Base-by-base conservation (phyloP, 2,888 invertebrate genomes). In the Troides aeacus region DNA sequence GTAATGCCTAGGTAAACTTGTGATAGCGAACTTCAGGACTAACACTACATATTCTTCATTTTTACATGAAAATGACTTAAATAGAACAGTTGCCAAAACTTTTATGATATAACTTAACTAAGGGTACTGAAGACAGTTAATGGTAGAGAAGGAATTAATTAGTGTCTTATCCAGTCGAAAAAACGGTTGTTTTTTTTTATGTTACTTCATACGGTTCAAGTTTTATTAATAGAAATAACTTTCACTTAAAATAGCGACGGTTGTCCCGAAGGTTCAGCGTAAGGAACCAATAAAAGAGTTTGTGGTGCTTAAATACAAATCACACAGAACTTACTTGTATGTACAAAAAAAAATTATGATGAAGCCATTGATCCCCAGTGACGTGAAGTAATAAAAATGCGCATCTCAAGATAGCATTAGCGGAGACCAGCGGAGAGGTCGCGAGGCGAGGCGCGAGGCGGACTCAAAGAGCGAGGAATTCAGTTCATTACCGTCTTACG, bases 401-500 rank as follows among this genome's bases (percentile, higher is more conserved):
- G 76, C 76, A 78, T 79, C 77, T 77, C 74, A 76, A 78, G 78
- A 80, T 76, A 77, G 74, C 73, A 74, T 74, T 74, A 73, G 66
- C 66, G 75, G 74, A 72, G 77, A 69, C 72, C 69, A 77, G 75
- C 76, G 74, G 76, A 75, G 76, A 76, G 74, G 75, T 74, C 72
- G 73, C 74, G 76, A 70, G 71, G 74, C 69, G 77, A 78, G 74
- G 77, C 74, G 76, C 71, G 81, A 80, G 75, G 77, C 75, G 76
- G 75, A 78, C 78, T 88, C 86, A 86, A 88, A 89, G 86, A 83
- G 82, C 77, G 79, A 71, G 79, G 79, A 82, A 84, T 85, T 81
- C 85, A 87, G 85, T 87, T 90, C 90, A 90, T 91, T 90, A 92
- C 84, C 84, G 90, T 88, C 89, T 88, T 89, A 84, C 85, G 77